Percentiles rank a stretch among this genome's conserved stretches.
Conservation (phyloP, 2,797 vertebrate species). For the Syngnathus acus region DNA sequence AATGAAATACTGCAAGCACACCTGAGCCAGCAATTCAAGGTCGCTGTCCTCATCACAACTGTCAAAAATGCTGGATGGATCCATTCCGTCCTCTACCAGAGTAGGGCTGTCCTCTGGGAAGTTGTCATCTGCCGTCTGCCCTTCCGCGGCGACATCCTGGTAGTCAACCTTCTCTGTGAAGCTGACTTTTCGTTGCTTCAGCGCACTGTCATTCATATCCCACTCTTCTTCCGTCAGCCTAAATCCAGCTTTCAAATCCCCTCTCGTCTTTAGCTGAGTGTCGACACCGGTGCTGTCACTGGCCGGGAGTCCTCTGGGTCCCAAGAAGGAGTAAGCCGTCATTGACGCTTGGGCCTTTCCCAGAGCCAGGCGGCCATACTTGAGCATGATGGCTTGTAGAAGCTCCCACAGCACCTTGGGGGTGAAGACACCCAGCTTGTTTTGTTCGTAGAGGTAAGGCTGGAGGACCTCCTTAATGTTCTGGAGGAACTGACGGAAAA, state of each 20-base stretch:
- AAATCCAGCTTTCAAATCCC: conserved; percentile 84
- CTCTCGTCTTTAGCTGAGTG: conserved; percentile 59
- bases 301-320: conserved; percentile 39
- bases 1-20: conserved; percentile 10
- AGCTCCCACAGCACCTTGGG: conserved; percentile 70
- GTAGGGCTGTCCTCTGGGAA: conserved; percentile 85
- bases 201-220: conserved; percentile 73
- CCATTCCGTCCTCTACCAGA: conserved; percentile 82
- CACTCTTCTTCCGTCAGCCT: conserved; percentile 82
- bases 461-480: conserved; percentile 86
- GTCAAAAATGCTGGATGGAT: conserved; percentile 77
- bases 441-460: conserved; percentile 81
- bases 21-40: conserved; percentile 47
- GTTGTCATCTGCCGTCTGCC: conserved; percentile 51
- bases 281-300: conserved; percentile 30
- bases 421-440: conserved; percentile 78
- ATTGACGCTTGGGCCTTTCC: conserved; percentile 61
- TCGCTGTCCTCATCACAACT: conserved; percentile 82
- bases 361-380: conserved; percentile 55
- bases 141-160: conserved; percentile 48
- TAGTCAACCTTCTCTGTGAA: conserved; percentile 78
- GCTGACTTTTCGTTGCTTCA: conserved; percentile 82
- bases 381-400: conserved; percentile 65
- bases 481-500: conserved; percentile 90
- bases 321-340: conserved; percentile 50